Evolutionary conservation across 2,113 vertebrate genomes (phyloP).

Genomic region (Apus apus): DNA sequence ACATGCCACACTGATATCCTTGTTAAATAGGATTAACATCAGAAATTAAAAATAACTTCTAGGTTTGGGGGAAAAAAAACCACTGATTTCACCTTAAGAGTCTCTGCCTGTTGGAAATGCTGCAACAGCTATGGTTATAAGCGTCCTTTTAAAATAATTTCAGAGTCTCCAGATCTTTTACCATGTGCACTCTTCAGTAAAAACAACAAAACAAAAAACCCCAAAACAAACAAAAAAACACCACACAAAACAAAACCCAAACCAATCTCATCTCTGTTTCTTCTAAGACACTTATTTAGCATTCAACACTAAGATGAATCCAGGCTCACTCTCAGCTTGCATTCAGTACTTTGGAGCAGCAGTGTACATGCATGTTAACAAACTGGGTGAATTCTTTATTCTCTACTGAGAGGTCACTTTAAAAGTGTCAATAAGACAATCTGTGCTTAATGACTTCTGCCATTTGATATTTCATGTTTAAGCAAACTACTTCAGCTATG

Average conservation of each 20-base stretch:
- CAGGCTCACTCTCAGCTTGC: background rate
- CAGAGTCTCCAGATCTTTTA: background rate
- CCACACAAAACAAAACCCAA: no score
- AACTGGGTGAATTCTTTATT: background rate
- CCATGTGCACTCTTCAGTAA: background rate
- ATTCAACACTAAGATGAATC: background rate
- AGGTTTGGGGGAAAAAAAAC: background rate
- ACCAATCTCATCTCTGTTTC: background rate
- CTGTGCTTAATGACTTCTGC: background rate
- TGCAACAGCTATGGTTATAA: background rate
- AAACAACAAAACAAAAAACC: background rate
- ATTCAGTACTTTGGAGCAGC: background rate
- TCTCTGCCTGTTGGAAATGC: background rate
- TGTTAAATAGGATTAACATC: constrained; percentile 54
- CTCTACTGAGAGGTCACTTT: background rate
- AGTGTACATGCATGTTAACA: accelerated
- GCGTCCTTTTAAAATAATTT: constrained; percentile 5
- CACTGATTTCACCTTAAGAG: constrained; percentile 20
- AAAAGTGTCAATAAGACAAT: background rate
- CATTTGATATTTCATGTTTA: background rate
- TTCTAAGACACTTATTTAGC: background rate
- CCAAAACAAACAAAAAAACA: no score
- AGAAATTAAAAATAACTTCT: constrained; percentile 61
- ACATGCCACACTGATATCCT: background rate
- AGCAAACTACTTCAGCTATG: background rate